These are phyloP conservation scores for Apis florea DNA, from an alignment of 1,140 invertebrate genomes.

Conservation along the genomic window DNA sequence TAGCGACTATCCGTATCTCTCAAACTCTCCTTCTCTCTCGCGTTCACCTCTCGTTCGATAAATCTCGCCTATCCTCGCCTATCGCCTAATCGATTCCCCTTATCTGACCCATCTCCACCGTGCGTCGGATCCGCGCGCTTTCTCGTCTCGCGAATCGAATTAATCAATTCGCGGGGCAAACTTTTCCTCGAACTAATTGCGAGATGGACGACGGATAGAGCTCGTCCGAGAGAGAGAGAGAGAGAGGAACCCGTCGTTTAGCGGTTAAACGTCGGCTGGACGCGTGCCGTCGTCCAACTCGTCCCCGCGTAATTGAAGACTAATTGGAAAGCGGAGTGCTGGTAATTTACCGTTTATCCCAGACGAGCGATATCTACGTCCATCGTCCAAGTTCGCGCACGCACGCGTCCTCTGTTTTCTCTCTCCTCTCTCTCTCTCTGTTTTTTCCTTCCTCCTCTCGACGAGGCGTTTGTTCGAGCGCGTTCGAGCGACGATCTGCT, in stretches of 20 bases:
- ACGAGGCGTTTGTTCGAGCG: neutral
- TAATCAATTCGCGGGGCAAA: slow-evolving; percentile 11
- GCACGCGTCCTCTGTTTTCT: neutral
- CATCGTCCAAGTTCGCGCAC: neutral
- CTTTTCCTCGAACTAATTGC: slow-evolving; percentile 34
- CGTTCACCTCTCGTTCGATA: neutral
- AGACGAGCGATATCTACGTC: slow-evolving; percentile 7
- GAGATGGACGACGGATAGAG: too few species aligned
- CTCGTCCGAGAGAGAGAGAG: neutral
- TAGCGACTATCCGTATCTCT: neutral
- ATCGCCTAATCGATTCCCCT: neutral
- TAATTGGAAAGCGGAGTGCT: slow-evolving; percentile 47
- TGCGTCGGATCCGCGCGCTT: neutral
- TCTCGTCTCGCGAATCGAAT: neutral
- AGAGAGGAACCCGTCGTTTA: slow-evolving; percentile 9
- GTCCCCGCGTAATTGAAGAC: slow-evolving; percentile 26
- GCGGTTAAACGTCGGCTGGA: slow-evolving; percentile 25
- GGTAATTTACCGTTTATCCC: slow-evolving; percentile 46
- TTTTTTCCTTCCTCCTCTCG: neutral
- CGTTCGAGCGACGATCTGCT: neutral
- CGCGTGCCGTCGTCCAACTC: slow-evolving; percentile 24
- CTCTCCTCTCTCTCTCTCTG: too few species aligned
- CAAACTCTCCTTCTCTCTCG: neutral
- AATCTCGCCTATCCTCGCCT: neutral
- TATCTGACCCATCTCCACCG: neutral